Evolutionary conservation across 2,113 vertebrate species (phyloP), one percentile per base, ranked within the genome.

Genomic region (Entomyzon cyanotis): DNA sequence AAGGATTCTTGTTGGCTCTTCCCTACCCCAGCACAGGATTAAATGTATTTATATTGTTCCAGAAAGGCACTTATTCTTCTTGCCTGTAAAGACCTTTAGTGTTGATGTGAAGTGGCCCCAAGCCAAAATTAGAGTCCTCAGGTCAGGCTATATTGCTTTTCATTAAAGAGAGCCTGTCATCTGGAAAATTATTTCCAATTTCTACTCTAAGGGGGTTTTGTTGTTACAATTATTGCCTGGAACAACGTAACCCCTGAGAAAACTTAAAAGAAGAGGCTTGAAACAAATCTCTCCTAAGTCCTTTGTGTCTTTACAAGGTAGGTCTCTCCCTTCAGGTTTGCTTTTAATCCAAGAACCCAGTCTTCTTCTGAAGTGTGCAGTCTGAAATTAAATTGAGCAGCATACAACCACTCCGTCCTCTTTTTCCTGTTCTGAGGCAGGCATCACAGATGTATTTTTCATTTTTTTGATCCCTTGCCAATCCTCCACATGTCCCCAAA

Each of bases 111-210:
- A 83, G 35, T n/a, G 44, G 31, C 55, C n/a, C 13, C 46, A 79
- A 76, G 49, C 55, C 76, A 77, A 80, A 92, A 80, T 77, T 49
- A 77, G 63, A 56, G 31, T 84, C 59, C 84, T 83, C 71, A 65
- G 53, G 83, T 86, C 79, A 88, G 52, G 62, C 28, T 80, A 17
- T n/a, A 70, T 76, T 80, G 58, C 58, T 95, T 92, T 86, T 83
- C 76, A 86, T 73, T 86, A 65, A 73, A 76, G 55, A 76, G 20
- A 92, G 13, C 20, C 47, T 58, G n/a, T 25, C 65, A 86, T 20
- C 44, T 53, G 63, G 84, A 95, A 94, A 84, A 91, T 84, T 63
- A 89, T 90, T 95, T 77, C 80, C 41, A 69, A 7, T 44, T 86
- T 74, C 68, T 65, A 16, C 24, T 77, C 24, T 27, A 76, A 64